Evolutionary conservation across 2,113 vertebrate genomes (phyloP).

Genomic region (Scomber japonicus): DNA sequence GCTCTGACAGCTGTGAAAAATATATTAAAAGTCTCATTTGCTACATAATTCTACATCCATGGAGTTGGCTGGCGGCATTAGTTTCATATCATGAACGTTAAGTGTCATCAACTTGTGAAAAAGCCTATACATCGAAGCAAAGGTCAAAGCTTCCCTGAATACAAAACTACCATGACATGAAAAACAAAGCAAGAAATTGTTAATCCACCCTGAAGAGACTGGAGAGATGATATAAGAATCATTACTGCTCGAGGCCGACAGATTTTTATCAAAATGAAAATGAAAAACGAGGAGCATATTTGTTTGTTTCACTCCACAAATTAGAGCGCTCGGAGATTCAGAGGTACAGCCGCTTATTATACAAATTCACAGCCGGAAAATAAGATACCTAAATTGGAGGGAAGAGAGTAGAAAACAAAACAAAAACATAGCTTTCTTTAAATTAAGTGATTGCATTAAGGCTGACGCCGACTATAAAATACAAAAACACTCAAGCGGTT

Average conservation of each 20-base stretch:
- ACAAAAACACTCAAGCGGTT: background rate
- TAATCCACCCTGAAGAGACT: constrained; percentile 44
- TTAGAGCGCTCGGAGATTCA: constrained; percentile 4
- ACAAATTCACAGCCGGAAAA: constrained; percentile 10
- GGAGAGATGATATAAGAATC: constrained; percentile 16
- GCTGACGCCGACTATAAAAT: background rate
- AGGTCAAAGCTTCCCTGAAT: constrained; percentile 54
- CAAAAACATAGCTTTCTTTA: background rate
- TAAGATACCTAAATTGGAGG: constrained; percentile 6
- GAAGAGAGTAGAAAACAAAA: background rate
- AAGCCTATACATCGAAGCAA: constrained; percentile 26
- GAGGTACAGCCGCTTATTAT: constrained; percentile 3
- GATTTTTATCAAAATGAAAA: constrained; percentile 26
- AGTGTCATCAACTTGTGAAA: constrained; percentile 47
- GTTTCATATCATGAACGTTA: constrained; percentile 33
- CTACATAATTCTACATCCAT: background rate
- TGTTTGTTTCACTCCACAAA: constrained; percentile 23
- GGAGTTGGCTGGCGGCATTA: constrained; percentile 10
- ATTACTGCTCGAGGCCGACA: constrained; percentile 8
- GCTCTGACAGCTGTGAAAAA: constrained; percentile 18
- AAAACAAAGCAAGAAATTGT: constrained; percentile 33
- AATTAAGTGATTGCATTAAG: background rate
- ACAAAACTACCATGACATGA: constrained; percentile 25
- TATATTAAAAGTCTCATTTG: constrained; percentile 30
- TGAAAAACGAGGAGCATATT: constrained; percentile 2